Evolutionary conservation across 2,888 invertebrate genomes (phyloP).

Genomic region (Cerastis leucographa): DNA sequence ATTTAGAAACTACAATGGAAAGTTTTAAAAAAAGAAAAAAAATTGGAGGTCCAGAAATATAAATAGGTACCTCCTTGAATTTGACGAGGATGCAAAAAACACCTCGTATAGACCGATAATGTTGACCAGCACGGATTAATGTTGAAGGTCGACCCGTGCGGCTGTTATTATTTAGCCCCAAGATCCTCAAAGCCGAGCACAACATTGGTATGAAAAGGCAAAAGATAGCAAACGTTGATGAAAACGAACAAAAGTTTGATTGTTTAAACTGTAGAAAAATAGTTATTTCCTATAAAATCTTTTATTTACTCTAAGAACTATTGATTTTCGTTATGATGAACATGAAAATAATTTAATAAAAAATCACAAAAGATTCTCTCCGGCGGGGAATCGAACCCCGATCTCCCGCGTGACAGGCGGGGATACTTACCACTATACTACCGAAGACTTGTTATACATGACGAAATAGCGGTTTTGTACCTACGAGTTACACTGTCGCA

Average conservation of each 20-base stretch:
- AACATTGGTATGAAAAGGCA: not conserved
- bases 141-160: too few relatives aligned
- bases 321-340: not conserved
- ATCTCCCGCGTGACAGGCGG: slow-evolving; percentile 91
- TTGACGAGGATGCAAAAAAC: too few relatives aligned
- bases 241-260: too few relatives aligned
- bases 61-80: too few relatives aligned
- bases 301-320: not conserved
- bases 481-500: accelerated
- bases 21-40: not conserved
- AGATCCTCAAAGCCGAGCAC: not conserved
- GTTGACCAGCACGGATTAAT: too few relatives aligned
- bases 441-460: accelerated
- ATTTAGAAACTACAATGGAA: not conserved
- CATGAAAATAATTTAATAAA: not conserved
- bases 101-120: too few relatives aligned
- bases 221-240: too few relatives aligned
- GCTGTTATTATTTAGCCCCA: too few relatives aligned
- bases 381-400: slow-evolving; percentile 73
- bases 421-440: slow-evolving; percentile 91
- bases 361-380: slow-evolving; percentile 60
- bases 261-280: not conserved
- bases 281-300: too few relatives aligned
- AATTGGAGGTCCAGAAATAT: too few relatives aligned
- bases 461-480: not conserved